Base-by-base conservation (phyloP, 2,888 invertebrate genomes). In the Antitype chi region DNA sequence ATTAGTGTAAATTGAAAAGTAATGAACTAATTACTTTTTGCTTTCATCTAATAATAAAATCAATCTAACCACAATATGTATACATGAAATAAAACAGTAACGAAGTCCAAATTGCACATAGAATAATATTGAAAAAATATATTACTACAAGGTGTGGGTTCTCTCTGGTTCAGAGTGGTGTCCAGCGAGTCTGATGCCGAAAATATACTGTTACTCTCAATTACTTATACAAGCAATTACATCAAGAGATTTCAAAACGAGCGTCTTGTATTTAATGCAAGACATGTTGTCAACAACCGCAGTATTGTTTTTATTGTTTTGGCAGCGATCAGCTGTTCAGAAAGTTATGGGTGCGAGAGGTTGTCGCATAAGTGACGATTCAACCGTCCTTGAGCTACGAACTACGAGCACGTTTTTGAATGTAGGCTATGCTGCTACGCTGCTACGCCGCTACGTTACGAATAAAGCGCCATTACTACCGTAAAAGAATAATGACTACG, bases 401-500 rank as follows among this genome's bases (percentile, higher is more conserved):
- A 53, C 32, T 74, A 74, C 74, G 71, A 76, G 64, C 55, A 53
- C 59, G 57, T 53, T 53, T 53, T 53, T 49, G 67, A 83, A 86
- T 78, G 72, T 86, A 74, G 79, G 84, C 79, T 83, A 47, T 1
- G 11, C 9, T 13, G 43, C 43, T 47, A 47, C 43, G 43, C 13
- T 47, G 13, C 43, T 9, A 79, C 80, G 68, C 66, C 47, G 52
- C 75, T 75, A 64, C 67, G 47, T 66, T 60, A 55, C 57, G 57
- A 74, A 74, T 79, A 83, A 70, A 78, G 47, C 73, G 60, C 47
- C 43, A 69, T 60, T 72, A 74, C 23, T 66, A 70, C 66, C 66
- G 53, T 74, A 67, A 74, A 82, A 78, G 66, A 86, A 78, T 86
- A 72, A 86, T 75, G 66, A 52, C 69, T 63, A 62, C 63, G 25